Evolutionary conservation across 2,797 vertebrate genomes (phyloP).

Genomic region (Pempheris klunzingeri): DNA sequence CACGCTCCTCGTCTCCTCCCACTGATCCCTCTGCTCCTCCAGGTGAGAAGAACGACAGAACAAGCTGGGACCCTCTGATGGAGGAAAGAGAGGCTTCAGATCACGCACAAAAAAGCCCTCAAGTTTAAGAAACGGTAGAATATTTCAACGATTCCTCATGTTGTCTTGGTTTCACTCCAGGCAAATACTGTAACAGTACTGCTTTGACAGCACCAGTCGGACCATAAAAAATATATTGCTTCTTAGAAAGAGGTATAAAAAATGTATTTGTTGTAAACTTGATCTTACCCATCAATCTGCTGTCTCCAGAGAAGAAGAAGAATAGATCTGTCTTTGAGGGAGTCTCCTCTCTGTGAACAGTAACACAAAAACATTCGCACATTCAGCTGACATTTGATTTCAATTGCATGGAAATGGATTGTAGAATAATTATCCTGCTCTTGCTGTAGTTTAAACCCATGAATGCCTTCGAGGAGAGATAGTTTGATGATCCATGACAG

Average conservation of each 20-base stretch:
- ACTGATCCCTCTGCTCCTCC: conserved; percentile 80
- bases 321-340: conserved; percentile 79
- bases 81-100: not conserved
- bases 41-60: conserved; percentile 79
- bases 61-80: conserved; percentile 80
- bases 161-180: not conserved
- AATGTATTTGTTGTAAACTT: not conserved
- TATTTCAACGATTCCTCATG: not conserved
- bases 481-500: not conserved
- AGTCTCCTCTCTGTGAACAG: conserved; percentile 74
- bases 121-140: not conserved
- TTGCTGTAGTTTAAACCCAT: no score
- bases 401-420: not conserved
- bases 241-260: no score
- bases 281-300: conserved; percentile 87
- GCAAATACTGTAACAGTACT: no score
- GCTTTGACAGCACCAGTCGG: not conserved
- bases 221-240: not conserved
- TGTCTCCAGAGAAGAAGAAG: conserved; percentile 90
- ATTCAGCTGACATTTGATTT: not conserved
- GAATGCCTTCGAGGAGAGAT: not conserved
- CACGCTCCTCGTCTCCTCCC: conserved; percentile 78
- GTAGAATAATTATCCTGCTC: not conserved
- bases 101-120: not conserved
- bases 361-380: conserved; percentile 3